Conservation (phyloP, 2,113 vertebrate genomes). For the Dicrurus megarhynchus region DNA sequence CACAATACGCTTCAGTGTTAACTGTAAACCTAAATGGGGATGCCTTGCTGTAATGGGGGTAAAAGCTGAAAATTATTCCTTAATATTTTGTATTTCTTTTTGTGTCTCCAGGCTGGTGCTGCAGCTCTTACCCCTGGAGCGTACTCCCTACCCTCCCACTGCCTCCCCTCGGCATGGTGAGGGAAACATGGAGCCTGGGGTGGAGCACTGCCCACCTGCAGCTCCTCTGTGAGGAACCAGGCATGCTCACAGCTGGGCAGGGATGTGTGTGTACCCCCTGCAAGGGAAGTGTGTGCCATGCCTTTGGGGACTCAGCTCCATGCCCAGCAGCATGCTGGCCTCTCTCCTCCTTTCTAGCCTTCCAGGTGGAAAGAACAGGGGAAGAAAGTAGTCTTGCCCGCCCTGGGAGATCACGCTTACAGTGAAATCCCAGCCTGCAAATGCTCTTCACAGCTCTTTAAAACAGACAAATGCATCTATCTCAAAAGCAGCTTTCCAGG, state of each 20-base stretch:
- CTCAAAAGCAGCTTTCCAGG: background rate
- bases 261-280: fast-evolving
- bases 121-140: background rate
- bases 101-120: background rate
- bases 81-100: background rate
- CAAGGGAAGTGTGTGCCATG: background rate
- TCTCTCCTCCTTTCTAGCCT: background rate
- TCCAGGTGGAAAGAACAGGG: background rate
- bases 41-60: background rate
- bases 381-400: background rate
- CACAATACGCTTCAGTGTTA: fast-evolving
- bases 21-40: background rate
- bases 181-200: fast-evolving
- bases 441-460: background rate
- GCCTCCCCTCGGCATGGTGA: background rate
- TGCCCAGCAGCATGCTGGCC: background rate
- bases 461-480: background rate
- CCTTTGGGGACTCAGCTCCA: background rate
- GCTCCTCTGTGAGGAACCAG: background rate
- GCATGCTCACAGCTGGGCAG: background rate
- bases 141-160: background rate
- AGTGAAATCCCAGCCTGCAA: background rate
- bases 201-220: background rate
- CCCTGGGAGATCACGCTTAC: background rate
- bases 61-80: background rate